A percentile compares a stretch with the other conserved stretches of the same genome.
phyloP scores from a whole-genome alignment of 2,888 invertebrate species.

The Cataglyphis rosenhaueri region DNA sequence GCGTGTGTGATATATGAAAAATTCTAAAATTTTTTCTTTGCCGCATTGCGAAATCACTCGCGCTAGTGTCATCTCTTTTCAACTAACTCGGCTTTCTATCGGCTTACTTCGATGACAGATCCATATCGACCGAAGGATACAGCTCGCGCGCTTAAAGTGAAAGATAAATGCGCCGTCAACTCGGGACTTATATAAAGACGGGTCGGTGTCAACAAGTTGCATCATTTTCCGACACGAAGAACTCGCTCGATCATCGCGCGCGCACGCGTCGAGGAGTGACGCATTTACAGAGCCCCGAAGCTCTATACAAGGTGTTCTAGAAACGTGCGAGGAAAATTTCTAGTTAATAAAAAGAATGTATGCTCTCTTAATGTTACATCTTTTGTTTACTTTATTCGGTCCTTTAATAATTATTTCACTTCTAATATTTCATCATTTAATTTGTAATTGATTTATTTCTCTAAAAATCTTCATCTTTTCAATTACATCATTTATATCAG shows the following conservation, averaged over 20 bases:
- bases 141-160: conserved; percentile 13
- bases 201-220: conserved; percentile 67
- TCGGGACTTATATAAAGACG: conserved; percentile 53
- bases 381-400: not conserved
- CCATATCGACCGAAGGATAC: not conserved
- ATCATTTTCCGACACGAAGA: conserved; percentile 58
- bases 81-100: conserved; percentile 16
- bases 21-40: not conserved
- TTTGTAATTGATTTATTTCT: not conserved
- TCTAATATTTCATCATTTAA: not conserved
- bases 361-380: not conserved
- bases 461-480: not conserved
- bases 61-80: not conserved
- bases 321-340: not conserved
- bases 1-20: not conserved
- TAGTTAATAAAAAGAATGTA: not conserved
- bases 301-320: not conserved
- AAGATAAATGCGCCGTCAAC: conserved; percentile 41
- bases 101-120: not conserved
- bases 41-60: not conserved
- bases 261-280: conserved; percentile 17
- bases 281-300: conserved; percentile 8
- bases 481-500: not conserved
- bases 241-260: conserved; percentile 35
- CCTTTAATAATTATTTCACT: not conserved